phyloP scores from a whole-genome alignment of 2,888 invertebrate genomes.

The Himalopsyche anomala region DNA sequence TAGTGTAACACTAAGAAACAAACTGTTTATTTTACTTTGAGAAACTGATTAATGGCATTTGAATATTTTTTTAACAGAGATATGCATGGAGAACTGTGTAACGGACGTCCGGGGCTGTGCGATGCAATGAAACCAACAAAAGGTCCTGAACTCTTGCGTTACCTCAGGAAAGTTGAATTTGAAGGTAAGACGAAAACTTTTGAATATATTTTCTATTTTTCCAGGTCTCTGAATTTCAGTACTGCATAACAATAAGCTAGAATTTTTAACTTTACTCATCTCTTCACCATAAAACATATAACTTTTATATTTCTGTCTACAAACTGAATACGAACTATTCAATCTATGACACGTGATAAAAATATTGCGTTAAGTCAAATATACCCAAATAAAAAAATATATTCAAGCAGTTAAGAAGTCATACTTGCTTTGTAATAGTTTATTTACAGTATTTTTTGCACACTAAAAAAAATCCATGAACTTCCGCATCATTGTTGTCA shows the following conservation, averaged over 20 bases:
- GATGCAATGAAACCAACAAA: constrained; percentile 93
- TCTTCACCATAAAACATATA: background rate
- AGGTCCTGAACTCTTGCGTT: constrained; percentile 89
- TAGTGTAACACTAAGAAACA: no score
- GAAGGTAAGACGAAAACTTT: constrained; percentile 80
- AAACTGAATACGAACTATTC: no score
- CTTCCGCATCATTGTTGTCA: no score
- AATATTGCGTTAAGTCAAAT: no score
- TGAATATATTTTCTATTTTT: constrained; percentile 8
- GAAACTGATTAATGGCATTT: background rate
- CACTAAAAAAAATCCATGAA: no score
- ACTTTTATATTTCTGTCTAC: background rate
- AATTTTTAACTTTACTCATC: constrained; percentile 7
- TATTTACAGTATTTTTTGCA: no score
- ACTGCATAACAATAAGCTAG: background rate
- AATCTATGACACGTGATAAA: no score
- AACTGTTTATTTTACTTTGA: no score
- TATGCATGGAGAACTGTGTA: constrained; percentile 91
- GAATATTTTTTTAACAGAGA: constrained; percentile 77
- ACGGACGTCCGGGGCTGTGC: constrained; percentile 86
- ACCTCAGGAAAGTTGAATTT: constrained; percentile 90
- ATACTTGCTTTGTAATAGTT: no score
- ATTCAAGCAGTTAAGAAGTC: no score
- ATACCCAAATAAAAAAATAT: no score
- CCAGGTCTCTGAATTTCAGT: background rate